Conservation (phyloP, 2,797 vertebrate genomes). For the Lates japonicus region DNA sequence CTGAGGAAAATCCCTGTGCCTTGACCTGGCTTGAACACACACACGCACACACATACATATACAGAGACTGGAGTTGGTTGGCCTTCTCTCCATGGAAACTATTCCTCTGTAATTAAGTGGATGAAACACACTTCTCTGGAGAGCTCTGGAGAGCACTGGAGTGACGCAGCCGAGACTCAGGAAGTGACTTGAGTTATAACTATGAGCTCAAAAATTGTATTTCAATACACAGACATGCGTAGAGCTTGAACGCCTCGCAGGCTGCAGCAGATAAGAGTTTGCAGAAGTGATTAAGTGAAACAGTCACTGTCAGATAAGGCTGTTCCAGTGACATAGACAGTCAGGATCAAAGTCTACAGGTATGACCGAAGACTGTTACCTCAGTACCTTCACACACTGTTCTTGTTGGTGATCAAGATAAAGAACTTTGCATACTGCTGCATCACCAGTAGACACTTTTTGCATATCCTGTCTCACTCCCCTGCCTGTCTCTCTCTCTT, state of each 20-base stretch:
- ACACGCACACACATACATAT: slow-evolving; percentile 46
- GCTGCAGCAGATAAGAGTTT: neutral
- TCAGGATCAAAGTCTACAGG: slow-evolving; percentile 76
- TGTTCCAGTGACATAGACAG: slow-evolving; percentile 52
- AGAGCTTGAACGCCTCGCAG: neutral
- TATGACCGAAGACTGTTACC: slow-evolving; percentile 30
- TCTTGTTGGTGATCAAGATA: slow-evolving; percentile 31
- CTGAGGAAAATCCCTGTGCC: slow-evolving; percentile 81
- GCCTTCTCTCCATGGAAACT: slow-evolving; percentile 63
- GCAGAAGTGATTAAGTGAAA: slow-evolving; percentile 35
- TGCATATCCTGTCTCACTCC: slow-evolving; percentile 65
- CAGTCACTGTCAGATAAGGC: slow-evolving; percentile 55
- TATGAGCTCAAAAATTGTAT: slow-evolving; percentile 1
- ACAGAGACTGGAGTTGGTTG: slow-evolving; percentile 17
- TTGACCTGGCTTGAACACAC: slow-evolving; percentile 53
- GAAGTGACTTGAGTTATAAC: slow-evolving; percentile 52
- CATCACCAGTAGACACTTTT: slow-evolving; percentile 66
- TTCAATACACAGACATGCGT: neutral
- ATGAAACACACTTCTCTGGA: slow-evolving; percentile 45
- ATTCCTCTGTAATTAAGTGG: slow-evolving; percentile 50
- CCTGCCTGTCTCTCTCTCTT: slow-evolving; percentile 24
- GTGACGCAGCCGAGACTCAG: slow-evolving; percentile 47
- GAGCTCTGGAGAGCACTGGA: neutral
- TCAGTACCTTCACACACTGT: slow-evolving; percentile 24
- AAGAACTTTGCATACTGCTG: slow-evolving; percentile 76